These are phyloP conservation scores for Oreotrochilus melanogaster DNA, from an alignment of 2,113 vertebrate genomes.

Conservation along the genomic window DNA sequence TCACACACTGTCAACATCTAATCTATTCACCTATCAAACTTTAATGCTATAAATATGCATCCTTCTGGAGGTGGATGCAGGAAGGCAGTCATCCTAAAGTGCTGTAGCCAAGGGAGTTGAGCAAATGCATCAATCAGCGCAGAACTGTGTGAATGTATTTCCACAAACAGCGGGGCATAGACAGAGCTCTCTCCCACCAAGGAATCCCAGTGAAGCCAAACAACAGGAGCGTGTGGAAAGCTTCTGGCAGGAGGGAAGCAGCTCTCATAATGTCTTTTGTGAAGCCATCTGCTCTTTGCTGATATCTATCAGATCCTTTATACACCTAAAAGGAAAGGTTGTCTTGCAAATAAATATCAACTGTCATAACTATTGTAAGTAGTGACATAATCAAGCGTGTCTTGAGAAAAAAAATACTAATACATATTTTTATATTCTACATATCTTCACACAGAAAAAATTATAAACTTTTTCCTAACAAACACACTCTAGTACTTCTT, in stretches of 20 bases:
- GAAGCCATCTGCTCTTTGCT: conserved; percentile 47
- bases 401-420: neutral
- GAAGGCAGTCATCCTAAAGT: neutral
- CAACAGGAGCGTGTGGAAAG: conserved; percentile 41
- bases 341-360: neutral
- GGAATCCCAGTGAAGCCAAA: conserved; percentile 19
- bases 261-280: conserved; percentile 11
- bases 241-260: conserved; percentile 18
- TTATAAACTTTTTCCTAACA: neutral
- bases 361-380: too few relatives aligned
- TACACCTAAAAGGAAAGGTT: neutral
- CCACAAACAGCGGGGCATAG: neutral
- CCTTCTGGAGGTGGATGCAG: neutral
- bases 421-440: neutral
- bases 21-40: neutral
- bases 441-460: neutral
- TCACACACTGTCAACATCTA: neutral
- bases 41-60: neutral
- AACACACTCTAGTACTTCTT: neutral
- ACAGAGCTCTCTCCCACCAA: neutral
- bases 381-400: neutral
- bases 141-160: neutral
- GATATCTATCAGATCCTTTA: neutral
- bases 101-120: neutral
- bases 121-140: neutral